Evolutionary conservation across 1,140 invertebrate genomes (phyloP).

Genomic region (Proales similis): DNA sequence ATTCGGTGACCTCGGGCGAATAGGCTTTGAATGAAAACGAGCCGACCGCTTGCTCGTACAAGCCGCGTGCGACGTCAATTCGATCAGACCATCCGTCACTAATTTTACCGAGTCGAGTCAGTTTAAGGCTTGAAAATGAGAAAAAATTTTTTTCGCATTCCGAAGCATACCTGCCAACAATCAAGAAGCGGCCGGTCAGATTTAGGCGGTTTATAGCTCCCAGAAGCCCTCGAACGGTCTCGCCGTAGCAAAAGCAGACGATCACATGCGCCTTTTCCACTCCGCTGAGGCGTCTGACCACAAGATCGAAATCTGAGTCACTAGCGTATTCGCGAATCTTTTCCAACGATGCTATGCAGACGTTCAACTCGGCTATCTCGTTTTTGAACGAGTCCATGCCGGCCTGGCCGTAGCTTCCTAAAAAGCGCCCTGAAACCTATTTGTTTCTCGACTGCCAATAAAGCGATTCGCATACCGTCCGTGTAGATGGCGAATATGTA

Average conservation of each 20-base stretch:
- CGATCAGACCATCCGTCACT: conserved; percentile 71
- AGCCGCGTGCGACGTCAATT: conserved; percentile 64
- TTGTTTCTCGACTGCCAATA: background rate
- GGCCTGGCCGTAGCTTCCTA: conserved; percentile 22
- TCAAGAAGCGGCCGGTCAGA: conserved; percentile 60
- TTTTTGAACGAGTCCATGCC: conserved; percentile 40
- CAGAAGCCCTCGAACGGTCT: conserved; percentile 63
- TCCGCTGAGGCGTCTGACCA: conserved; percentile 1
- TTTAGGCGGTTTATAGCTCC: conserved; percentile 61
- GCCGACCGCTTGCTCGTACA: conserved; percentile 64
- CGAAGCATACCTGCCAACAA: conserved; percentile 62
- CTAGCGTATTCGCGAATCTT: conserved; percentile 30
- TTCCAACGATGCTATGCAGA: conserved; percentile 39
- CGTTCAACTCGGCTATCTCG: conserved; percentile 4
- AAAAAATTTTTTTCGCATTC: background rate
- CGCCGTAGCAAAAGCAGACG: conserved; percentile 66
- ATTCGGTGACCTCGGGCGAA: conserved; percentile 62
- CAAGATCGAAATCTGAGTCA: conserved; percentile 2
- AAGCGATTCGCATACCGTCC: no score
- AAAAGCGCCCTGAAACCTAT: background rate
- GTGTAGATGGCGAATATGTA: conserved; percentile 74
- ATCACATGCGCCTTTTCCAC: conserved; percentile 60
- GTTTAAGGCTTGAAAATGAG: background rate
- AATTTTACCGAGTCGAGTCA: conserved; percentile 39
- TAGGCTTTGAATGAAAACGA: conserved; percentile 60